Evolutionary conservation across 2,797 vertebrate species (phyloP).

Genomic region (Leptoclinus maculatus): DNA sequence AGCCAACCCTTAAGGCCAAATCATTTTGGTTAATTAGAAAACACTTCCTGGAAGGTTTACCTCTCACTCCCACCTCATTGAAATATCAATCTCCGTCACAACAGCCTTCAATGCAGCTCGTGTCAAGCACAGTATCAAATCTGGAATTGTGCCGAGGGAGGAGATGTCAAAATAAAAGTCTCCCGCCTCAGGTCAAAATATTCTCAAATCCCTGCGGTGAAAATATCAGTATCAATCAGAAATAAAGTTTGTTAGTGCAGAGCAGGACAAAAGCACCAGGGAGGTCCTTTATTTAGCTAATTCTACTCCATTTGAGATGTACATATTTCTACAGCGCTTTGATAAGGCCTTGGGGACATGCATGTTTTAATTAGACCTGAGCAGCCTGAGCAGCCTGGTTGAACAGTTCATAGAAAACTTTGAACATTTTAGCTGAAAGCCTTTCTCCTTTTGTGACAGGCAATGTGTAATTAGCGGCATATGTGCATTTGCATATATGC

Average conservation of each 20-base stretch:
- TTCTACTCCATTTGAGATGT: constrained; percentile 79
- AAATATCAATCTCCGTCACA: constrained; percentile 68
- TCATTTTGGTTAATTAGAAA: constrained; percentile 76
- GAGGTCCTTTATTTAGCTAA: constrained; percentile 81
- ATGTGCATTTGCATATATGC: constrained; percentile 83
- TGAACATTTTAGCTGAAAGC: constrained; percentile 75
- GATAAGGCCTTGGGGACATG: constrained; percentile 80
- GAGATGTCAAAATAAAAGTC: constrained; percentile 83
- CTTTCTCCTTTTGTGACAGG: constrained; percentile 79
- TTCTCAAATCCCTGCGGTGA: constrained; percentile 74
- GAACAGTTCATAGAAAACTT: constrained; percentile 80
- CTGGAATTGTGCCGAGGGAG: constrained; percentile 71
- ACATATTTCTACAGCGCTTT: constrained; percentile 80
- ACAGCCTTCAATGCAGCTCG: constrained; percentile 62
- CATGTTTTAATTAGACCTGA: constrained; percentile 82
- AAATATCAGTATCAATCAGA: constrained; percentile 75
- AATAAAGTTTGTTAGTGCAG: constrained; percentile 73
- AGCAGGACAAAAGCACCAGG: constrained; percentile 75
- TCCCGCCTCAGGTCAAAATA: constrained; percentile 79
- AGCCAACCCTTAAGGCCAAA: constrained; percentile 58
- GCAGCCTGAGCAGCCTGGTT: constrained; percentile 72
- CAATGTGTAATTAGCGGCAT: constrained; percentile 82
- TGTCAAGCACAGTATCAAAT: constrained; percentile 73
- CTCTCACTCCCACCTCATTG: constrained; percentile 76
- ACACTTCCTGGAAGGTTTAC: constrained; percentile 71